phyloP scores from a whole-genome alignment of 2,113 vertebrate genomes.

The Recurvirostra avosetta region DNA sequence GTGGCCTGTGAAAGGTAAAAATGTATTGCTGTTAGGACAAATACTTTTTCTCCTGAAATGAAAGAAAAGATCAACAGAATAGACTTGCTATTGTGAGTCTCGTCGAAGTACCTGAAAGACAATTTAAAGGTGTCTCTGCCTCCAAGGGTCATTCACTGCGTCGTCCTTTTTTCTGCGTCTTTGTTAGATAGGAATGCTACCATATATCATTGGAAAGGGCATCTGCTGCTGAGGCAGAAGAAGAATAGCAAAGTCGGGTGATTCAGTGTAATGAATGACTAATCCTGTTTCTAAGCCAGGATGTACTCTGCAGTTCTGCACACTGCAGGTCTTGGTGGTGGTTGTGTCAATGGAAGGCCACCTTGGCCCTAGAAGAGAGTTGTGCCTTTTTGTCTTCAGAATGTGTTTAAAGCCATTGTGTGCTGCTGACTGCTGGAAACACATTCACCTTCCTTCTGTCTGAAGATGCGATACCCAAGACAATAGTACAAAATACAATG shows the following conservation, averaged over 20 bases:
- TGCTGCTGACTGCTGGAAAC: neutral
- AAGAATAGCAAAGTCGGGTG: neutral
- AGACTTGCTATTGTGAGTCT: neutral
- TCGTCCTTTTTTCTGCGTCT: neutral
- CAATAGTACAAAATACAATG: neutral
- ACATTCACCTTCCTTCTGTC: neutral
- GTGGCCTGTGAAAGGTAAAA: neutral
- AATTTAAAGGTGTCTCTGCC: neutral
- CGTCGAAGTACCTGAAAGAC: neutral
- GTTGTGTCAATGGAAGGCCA: neutral
- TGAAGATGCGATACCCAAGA: neutral
- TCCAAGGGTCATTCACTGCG: neutral
- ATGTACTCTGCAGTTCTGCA: neutral
- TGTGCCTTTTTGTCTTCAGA: neutral
- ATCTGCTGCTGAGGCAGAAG: neutral
- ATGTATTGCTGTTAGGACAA: neutral
- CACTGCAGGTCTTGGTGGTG: neutral
- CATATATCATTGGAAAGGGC: slow-evolving; percentile 28
- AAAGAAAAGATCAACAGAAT: neutral
- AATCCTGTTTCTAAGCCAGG: neutral
- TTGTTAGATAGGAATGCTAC: neutral
- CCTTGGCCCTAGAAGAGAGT: neutral
- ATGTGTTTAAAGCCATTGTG: neutral
- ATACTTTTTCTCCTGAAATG: neutral
- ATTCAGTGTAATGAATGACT: neutral